Evolutionary conservation across 2,113 vertebrate genomes (phyloP).

Genomic region (Syrmaticus mikado): DNA sequence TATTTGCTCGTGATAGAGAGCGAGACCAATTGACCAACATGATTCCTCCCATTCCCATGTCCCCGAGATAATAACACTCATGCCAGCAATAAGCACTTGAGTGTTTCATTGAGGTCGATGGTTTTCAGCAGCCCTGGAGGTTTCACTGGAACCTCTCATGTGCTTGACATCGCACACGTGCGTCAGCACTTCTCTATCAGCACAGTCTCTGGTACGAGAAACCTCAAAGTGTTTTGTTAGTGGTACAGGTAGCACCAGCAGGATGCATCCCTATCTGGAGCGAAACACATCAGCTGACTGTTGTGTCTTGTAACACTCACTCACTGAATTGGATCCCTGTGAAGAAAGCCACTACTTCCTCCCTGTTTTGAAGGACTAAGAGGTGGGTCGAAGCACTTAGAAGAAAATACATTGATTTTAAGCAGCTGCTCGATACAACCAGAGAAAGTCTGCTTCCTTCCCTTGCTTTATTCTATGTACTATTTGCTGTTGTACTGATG

Average conservation of each 20-base stretch:
- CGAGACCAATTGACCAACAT: background rate
- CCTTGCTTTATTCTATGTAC: background rate
- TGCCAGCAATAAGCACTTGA: constrained; percentile 16
- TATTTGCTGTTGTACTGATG: background rate
- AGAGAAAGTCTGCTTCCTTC: background rate
- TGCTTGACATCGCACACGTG: background rate
- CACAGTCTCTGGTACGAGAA: background rate
- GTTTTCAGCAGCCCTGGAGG: background rate
- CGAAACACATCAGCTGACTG: background rate
- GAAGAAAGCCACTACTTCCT: background rate
- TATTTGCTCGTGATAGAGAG: constrained; percentile 17
- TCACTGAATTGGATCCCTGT: background rate
- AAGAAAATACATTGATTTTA: background rate
- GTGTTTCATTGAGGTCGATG: background rate
- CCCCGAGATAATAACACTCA: background rate
- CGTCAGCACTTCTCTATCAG: constrained; percentile 12
- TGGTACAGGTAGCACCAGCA: background rate
- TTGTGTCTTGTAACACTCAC: background rate
- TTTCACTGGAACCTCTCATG: background rate
- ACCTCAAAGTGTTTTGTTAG: background rate
- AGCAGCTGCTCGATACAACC: background rate
- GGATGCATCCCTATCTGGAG: background rate
- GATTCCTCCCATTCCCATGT: background rate
- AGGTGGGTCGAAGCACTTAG: background rate
- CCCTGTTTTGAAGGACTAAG: background rate